Conservation (phyloP, 2,113 vertebrate genomes). For the Paratilapia polleni region DNA sequence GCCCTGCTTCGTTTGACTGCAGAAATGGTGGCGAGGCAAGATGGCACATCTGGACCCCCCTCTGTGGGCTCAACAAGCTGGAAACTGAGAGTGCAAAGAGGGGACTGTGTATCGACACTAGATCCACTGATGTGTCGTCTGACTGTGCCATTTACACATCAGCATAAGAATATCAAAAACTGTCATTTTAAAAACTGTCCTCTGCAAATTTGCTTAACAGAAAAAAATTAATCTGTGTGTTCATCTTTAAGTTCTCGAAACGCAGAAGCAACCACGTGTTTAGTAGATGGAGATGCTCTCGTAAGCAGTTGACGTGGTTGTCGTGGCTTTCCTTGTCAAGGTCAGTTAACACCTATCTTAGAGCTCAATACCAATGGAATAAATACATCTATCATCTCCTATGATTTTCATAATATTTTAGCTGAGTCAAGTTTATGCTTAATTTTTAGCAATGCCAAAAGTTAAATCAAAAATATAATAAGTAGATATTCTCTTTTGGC, state of each 20-base stretch:
- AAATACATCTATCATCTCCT: not conserved
- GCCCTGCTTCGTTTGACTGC: conserved; percentile 49
- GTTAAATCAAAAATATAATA: not conserved
- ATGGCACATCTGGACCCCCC: conserved; percentile 41
- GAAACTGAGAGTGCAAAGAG: conserved; percentile 17
- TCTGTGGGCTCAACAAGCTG: conserved; percentile 40
- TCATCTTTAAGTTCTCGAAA: not conserved
- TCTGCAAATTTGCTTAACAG: not conserved
- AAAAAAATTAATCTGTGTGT: not conserved
- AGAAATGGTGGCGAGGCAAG: conserved; percentile 21
- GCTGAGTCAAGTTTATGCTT: too few relatives aligned
- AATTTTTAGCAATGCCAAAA: not conserved
- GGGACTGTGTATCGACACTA: not conserved
- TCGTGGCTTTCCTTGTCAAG: not conserved
- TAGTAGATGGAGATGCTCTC: not conserved
- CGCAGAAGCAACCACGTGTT: not conserved
- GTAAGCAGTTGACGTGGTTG: not conserved
- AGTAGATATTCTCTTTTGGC: not conserved
- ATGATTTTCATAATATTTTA: not conserved
- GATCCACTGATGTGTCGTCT: not conserved
- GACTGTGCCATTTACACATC: not conserved
- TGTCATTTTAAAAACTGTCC: not conserved
- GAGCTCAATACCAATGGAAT: not conserved
- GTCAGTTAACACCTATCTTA: not conserved
- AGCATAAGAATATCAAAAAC: not conserved